phyloP scores from a whole-genome alignment of 2,888 invertebrate genomes.

The Heterodera filipjevi region DNA sequence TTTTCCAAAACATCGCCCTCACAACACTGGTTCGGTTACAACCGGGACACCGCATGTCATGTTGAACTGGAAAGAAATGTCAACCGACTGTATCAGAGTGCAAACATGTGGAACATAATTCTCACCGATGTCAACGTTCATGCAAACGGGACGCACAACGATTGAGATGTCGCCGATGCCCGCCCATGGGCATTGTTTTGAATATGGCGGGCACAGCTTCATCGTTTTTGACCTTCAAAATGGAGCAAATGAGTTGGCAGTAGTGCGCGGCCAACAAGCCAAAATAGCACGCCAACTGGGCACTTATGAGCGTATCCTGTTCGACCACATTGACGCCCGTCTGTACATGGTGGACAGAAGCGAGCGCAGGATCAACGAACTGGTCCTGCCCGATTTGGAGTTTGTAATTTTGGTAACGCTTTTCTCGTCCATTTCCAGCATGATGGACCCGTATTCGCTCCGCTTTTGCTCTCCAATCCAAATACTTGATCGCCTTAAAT shows the following conservation, averaged over 20 bases:
- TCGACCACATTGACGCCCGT: not conserved
- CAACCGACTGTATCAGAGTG: not conserved
- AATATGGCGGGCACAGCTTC: not conserved
- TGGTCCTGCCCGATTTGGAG: not conserved
- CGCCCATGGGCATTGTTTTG: not conserved
- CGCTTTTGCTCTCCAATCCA: slow-evolving; percentile 1
- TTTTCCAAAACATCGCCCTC: not conserved
- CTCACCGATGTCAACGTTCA: not conserved
- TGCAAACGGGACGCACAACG: not conserved
- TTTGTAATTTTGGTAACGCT: not conserved
- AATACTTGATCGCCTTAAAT: not conserved
- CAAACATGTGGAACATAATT: not conserved
- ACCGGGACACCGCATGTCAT: not conserved
- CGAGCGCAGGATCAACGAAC: not conserved
- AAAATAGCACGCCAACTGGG: not conserved
- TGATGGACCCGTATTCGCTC: not conserved
- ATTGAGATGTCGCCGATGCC: not conserved
- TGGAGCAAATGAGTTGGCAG: not conserved
- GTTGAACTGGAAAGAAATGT: not conserved
- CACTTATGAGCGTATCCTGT: not conserved
- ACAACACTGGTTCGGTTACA: not conserved
- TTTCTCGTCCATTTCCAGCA: slow-evolving; percentile 18
- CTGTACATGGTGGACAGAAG: not conserved
- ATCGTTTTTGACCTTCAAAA: not conserved
- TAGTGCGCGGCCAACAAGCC: not conserved